Evolutionary conservation across 2,888 invertebrate genomes (phyloP), one percentile per base, ranked within the genome.

Genomic region (Rhyacophila evoluta): DNA sequence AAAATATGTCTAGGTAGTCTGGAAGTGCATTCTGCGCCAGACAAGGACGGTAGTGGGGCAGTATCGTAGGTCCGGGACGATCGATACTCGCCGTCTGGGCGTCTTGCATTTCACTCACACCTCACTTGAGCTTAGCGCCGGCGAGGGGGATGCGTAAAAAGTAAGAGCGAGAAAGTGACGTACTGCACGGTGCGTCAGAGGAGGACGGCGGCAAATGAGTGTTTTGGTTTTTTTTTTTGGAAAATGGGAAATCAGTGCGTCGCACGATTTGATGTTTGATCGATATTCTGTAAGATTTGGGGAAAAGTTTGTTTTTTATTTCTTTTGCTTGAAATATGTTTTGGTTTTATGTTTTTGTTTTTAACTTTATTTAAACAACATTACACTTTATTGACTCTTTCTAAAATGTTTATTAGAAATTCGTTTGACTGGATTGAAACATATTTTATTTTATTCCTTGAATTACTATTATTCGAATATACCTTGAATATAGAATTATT

Each of bases 71-170:
- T 91, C 90, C 91, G 90, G 84, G 84, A 87, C 83, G 91, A 91
- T 91, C 92, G 91, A 91, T 92, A 91, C 89, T 89, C 90, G 90
- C 89, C 91, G 91, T 91, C 91, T 91, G 91, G 91, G 83, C 82
- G 85, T 37, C 55, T 55, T 55, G 55, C 55, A 55, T 55, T 55
- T 55, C 55, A 55, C 55, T 55, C 55, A 55, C 55, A 55, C 55
- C 55, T 55, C 55, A 55, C 55, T 55, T 55, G 55, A 55, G 25
- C 55, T 55, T 55, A 55, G 8, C 55, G 55, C 55, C 55, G 19
- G 55, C 55, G 55, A 55, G 55, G 55, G 55, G 55, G 55, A 55
- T 19, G 19, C 55, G 55, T 8, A 19, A 55, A 55, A 55, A 55
- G 55, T 55, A 55, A 55, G 55, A 55, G 55, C 55, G 55, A 55